Base-by-base conservation (phyloP, 2,113 vertebrate species). In the Piprites chloris region DNA sequence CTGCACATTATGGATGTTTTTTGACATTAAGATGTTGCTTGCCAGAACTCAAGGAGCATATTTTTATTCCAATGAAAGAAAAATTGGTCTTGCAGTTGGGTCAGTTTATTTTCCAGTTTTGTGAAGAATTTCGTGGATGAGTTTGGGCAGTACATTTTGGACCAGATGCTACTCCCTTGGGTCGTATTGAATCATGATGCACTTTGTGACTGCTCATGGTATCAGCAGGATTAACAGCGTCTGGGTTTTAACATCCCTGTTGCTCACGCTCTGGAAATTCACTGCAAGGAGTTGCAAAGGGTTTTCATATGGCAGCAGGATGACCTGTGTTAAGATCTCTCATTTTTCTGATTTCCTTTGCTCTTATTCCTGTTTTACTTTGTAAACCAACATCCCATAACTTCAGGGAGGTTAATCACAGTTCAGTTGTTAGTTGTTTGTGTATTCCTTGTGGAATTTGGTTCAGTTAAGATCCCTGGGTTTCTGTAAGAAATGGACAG, bases 401-500 rank as follows among this genome's bases (percentile, higher is more conserved):
- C 46, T 89, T 80, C 6, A 59, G 59, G 75, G 47, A 50, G 28
- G 39, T 91, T 92, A 89, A 75, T 69, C 47, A n/a, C 21, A 9
- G 7, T 84, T 95, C 42, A 55, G 11, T 19, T 87, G 18, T 59
- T 65, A 71, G 92, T 86, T 81, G 28, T 91, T 66, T 89, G 37
- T 39, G 6, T 74, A 56, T 81, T 90, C n/a, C 61, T 44, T 56
- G 33, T 49, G 73, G 75, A 61, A 33, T 94, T 92, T 78, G 35
- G 46, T 68, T 82, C 0, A 0, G 21, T 67, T 83, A 55, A 67
- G 52, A 22, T 71, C 47, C 9, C 55, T 78, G 0, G 0, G 52
- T 39, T 74, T 91, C 14, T 80, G 6, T 77, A 28, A 55, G 67
- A 76, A 82, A 53, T 62, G 50, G 56, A 41, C 11, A 33, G 6